Evolutionary conservation across 2,888 invertebrate genomes (phyloP).

Genomic region (Volucella inanis): DNA sequence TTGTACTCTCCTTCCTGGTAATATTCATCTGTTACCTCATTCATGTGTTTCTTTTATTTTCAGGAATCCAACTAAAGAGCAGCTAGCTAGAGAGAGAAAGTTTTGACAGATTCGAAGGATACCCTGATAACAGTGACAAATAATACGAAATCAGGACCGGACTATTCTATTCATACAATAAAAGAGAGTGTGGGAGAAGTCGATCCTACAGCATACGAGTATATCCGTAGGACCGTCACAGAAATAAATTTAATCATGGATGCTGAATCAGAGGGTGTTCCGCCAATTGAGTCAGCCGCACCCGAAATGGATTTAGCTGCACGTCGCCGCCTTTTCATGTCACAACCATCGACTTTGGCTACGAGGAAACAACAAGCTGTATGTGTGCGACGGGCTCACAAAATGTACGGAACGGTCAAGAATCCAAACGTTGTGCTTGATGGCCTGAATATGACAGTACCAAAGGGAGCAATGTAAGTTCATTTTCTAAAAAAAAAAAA

Average conservation of each 20-base stretch:
- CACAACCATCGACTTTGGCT: conserved; percentile 88
- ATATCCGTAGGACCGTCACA: conserved; percentile 11
- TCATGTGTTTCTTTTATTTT: too few species aligned
- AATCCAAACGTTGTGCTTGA: conserved; percentile 92
- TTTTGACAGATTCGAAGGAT: too few species aligned
- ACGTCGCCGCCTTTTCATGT: conserved; percentile 84
- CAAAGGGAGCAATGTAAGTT: conserved; percentile 93
- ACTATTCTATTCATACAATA: conserved; percentile 26
- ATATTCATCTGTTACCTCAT: too few species aligned
- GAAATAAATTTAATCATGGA: conserved; percentile 79
- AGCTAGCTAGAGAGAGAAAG: too few species aligned
- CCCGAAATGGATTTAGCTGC: conserved; percentile 84
- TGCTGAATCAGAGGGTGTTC: conserved; percentile 82
- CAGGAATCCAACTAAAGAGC: too few species aligned
- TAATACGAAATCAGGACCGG: too few species aligned
- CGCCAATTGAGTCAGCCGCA: conserved; percentile 79
- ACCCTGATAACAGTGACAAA: too few species aligned
- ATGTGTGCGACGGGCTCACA: conserved; percentile 91
- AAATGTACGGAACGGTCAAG: conserved; percentile 91
- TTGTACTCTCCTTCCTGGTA: too few species aligned
- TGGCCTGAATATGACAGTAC: conserved; percentile 95
- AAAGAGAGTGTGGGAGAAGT: conserved; percentile 21
- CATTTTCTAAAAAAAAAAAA: conserved; percentile 10
- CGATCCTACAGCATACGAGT: conserved; percentile 6
- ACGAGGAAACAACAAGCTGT: conserved; percentile 91